phyloP scores from a whole-genome alignment of 2,113 vertebrate genomes.

The Chitala chitala region DNA sequence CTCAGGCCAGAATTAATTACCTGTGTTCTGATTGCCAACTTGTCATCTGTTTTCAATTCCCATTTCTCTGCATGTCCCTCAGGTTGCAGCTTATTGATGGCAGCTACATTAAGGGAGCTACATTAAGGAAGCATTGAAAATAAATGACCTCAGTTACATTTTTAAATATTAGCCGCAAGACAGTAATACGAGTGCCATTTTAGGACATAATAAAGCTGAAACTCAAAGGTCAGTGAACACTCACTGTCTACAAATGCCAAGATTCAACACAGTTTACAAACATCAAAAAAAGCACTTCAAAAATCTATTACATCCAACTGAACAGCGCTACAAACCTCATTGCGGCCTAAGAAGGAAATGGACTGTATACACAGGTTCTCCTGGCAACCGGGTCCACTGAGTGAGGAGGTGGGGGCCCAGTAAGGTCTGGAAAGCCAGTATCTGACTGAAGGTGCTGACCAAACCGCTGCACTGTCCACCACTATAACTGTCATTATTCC shows the following conservation, averaged over 20 bases:
- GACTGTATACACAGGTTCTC: no score
- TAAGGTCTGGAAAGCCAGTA: neutral
- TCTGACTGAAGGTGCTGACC: neutral
- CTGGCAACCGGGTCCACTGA: no score
- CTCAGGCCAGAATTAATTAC: constrained; percentile 25
- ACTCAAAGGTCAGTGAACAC: constrained; percentile 14
- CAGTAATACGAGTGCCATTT: constrained; percentile 19
- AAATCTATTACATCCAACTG: no score
- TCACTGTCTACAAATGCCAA: constrained; percentile 30
- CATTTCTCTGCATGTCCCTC: constrained; percentile 13
- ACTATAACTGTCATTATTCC: constrained; percentile 10
- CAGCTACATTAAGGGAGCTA: constrained; percentile 21
- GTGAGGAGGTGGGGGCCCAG: neutral
- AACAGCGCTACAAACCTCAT: no score
- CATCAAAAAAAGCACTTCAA: neutral
- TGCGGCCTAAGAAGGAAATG: no score
- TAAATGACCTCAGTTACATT: constrained; percentile 4
- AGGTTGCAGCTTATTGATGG: constrained; percentile 30
- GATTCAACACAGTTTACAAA: neutral
- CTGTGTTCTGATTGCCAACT: constrained; percentile 6
- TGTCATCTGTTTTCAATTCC: constrained; percentile 25
- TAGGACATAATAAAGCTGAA: constrained; percentile 25
- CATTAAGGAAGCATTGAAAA: constrained; percentile 20
- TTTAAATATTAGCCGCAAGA: constrained; percentile 26
- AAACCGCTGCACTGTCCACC: neutral